Evolutionary conservation across 1,140 invertebrate species (phyloP).

Genomic region (Euura saliciscinereae): DNA sequence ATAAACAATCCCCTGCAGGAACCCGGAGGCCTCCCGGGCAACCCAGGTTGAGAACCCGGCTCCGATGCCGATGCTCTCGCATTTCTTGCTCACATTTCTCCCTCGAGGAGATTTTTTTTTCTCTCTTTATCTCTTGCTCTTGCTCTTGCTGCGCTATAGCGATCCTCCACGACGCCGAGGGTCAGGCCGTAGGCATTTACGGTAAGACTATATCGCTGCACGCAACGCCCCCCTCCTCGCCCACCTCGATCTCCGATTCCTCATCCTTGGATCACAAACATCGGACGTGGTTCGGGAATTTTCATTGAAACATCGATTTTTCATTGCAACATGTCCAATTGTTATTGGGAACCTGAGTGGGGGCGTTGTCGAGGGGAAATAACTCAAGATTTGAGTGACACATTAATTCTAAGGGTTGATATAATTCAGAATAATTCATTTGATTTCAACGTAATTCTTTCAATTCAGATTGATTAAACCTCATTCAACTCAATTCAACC

Average conservation of each 20-base stretch:
- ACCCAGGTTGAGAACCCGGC: slow-evolving; percentile 6
- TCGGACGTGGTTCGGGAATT: background rate
- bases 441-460: too few relatives aligned
- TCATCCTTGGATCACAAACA: background rate
- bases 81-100: slow-evolving; percentile 10
- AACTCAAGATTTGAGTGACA: too few relatives aligned
- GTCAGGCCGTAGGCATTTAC: background rate
- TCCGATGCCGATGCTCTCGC: background rate
- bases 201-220: background rate
- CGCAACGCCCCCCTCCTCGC: background rate
- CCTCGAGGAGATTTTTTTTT: slow-evolving; percentile 1
- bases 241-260: background rate
- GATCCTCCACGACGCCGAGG: background rate
- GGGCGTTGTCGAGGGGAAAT: too few relatives aligned
- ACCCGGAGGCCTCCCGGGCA: slow-evolving; percentile 29
- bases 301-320: background rate
- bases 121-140: slow-evolving; percentile 11
- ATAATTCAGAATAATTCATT: too few relatives aligned
- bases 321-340: background rate
- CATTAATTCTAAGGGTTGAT: too few relatives aligned
- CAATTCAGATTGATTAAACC: too few relatives aligned
- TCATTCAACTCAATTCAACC: too few relatives aligned
- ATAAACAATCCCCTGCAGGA: slow-evolving; percentile 43
- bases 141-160: too few relatives aligned
- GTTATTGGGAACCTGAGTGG: too few relatives aligned